A percentile compares a stretch with the other conserved stretches of the same genome.
Evolutionary conservation across 37 sponge, comb jelly and placozoan genomes (phyloP).

Genomic region (Bolinopsis microptera): DNA sequence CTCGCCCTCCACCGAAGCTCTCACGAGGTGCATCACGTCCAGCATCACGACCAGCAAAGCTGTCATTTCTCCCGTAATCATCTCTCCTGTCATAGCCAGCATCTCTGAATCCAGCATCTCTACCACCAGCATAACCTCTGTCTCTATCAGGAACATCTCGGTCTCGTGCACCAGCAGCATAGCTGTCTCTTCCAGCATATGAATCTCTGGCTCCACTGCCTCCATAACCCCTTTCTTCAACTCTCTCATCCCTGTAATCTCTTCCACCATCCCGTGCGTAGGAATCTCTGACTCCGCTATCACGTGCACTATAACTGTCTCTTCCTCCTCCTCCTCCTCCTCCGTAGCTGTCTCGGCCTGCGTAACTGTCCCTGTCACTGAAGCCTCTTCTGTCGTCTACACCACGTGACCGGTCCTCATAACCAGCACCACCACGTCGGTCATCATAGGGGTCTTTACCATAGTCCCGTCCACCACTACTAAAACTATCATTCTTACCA

Average conservation of each 20-base stretch:
- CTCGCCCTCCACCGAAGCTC: not conserved
- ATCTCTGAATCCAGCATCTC: conserved; percentile 6
- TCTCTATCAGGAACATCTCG: not conserved
- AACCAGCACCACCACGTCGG: not conserved
- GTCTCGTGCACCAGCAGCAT: not conserved
- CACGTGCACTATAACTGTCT: not conserved
- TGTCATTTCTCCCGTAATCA: conserved; percentile 1
- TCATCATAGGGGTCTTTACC: conserved; percentile 29
- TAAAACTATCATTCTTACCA: not conserved
- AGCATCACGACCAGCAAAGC: not conserved
- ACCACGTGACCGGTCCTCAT: not conserved
- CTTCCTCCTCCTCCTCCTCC: not conserved
- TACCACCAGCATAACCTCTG: conserved; percentile 13
- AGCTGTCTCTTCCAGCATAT: not conserved
- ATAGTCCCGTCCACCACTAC: not conserved
- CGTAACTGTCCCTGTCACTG: conserved; percentile 18
- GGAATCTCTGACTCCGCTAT: not conserved
- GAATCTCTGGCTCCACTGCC: not conserved
- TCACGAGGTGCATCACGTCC: not conserved
- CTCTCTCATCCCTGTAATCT: not conserved
- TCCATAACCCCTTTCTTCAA: conserved; percentile 47
- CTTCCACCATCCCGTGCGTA: conserved; percentile 15
- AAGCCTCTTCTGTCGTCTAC: conserved; percentile 34
- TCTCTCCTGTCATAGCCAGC: not conserved
- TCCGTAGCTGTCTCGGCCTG: not conserved